Evolutionary conservation across 2,113 vertebrate species (phyloP).

Genomic region (Peromyscus californicus): DNA sequence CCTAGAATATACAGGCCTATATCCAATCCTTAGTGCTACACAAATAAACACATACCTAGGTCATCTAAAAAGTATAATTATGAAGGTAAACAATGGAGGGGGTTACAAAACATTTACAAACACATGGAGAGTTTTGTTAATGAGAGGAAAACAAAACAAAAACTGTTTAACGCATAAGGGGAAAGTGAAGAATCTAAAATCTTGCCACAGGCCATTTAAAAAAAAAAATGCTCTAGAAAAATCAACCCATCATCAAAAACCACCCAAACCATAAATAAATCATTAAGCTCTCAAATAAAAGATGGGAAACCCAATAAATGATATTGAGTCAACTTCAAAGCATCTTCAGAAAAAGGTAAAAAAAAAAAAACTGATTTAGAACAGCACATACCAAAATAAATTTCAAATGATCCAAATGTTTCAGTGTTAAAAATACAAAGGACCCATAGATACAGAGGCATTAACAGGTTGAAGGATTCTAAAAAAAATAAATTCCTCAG

Average conservation of each 20-base stretch:
- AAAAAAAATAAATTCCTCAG: neutral
- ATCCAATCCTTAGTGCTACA: neutral
- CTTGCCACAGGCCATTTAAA: neutral
- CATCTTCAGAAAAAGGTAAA: constrained; percentile 32
- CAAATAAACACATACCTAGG: neutral
- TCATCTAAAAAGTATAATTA: neutral
- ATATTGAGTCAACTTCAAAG: neutral
- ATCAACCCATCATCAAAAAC: neutral
- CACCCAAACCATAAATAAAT: neutral
- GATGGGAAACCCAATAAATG: neutral
- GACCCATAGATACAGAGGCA: neutral
- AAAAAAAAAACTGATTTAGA: neutral
- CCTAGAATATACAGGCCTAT: neutral
- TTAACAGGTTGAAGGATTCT: neutral
- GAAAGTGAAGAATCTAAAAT: neutral
- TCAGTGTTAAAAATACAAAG: neutral
- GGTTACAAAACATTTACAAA: neutral
- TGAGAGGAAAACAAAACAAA: neutral
- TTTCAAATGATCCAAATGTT: constrained; percentile 40
- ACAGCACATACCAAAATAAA: constrained; percentile 9
- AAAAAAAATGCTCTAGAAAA: neutral
- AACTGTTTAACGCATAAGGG: neutral
- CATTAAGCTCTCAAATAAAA: constrained; percentile 32
- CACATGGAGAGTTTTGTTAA: neutral
- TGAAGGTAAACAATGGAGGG: neutral